phyloP scores from a whole-genome alignment of 2,113 vertebrate genomes.

The Mus pahari region DNA sequence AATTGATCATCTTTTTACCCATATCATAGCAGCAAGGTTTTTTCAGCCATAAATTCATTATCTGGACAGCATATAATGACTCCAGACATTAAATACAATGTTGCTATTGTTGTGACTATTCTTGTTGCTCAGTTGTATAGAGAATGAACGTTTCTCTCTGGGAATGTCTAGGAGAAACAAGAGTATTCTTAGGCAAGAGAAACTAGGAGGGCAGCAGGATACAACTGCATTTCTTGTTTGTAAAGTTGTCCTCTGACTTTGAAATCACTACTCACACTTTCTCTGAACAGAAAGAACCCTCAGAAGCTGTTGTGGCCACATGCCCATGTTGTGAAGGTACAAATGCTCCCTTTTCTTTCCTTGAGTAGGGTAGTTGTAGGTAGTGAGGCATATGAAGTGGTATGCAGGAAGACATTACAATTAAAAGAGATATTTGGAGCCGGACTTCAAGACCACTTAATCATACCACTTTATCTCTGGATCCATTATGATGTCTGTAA shows the following conservation, averaged over 20 bases:
- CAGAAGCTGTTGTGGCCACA: not conserved
- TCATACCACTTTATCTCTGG: not conserved
- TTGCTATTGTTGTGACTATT: not conserved
- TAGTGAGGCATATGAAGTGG: not conserved
- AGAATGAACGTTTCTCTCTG: not conserved
- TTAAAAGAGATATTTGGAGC: not conserved
- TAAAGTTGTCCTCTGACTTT: not conserved
- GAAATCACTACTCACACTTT: conserved; percentile 3
- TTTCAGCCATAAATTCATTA: not conserved
- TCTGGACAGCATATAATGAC: not conserved
- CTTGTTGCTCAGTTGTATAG: not conserved
- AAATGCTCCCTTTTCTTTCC: conserved; percentile 44
- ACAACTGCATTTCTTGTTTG: not conserved
- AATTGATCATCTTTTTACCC: not conserved
- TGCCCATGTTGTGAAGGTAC: not conserved
- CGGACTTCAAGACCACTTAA: not conserved
- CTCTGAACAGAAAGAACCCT: conserved; percentile 45
- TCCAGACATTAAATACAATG: not conserved
- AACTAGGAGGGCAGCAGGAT: not conserved
- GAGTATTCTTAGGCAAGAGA: not conserved
- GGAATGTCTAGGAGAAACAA: not conserved
- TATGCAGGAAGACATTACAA: not conserved
- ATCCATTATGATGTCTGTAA: not conserved
- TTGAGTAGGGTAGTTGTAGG: not conserved
- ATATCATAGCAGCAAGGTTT: not conserved